phyloP scores from a whole-genome alignment of 2,797 vertebrate species.

The Benthosema pterotum region DNA sequence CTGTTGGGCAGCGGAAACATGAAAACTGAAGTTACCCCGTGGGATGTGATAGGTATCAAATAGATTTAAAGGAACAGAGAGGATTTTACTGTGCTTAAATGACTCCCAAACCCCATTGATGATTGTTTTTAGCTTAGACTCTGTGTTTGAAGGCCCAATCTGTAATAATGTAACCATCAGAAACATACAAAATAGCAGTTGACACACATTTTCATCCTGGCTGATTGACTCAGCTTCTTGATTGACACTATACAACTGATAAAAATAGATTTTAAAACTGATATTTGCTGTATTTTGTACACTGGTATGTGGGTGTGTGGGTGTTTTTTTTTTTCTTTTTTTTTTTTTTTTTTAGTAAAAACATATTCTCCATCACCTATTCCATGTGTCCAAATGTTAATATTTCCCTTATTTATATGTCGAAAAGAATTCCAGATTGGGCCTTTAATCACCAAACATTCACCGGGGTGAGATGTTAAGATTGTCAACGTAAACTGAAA shows the following conservation, averaged over 20 bases:
- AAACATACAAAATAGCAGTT: neutral
- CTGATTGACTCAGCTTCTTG: neutral
- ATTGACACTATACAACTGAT: no score
- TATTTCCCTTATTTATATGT: neutral
- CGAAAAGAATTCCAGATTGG: neutral
- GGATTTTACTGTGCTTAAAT: constrained; percentile 10
- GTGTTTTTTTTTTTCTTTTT: no score
- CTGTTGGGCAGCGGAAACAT: no score
- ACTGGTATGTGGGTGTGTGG: no score
- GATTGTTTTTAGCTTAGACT: neutral
- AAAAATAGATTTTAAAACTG: no score
- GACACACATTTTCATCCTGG: neutral
- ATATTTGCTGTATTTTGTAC: no score
- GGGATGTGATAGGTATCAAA: no score
- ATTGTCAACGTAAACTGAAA: neutral
- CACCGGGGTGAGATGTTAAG: neutral
- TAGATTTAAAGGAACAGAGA: neutral
- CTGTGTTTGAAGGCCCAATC: neutral
- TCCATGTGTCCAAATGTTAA: neutral
- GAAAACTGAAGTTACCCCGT: no score
- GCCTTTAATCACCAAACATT: constrained; percentile 1
- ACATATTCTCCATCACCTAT: neutral
- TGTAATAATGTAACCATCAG: neutral
- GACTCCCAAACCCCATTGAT: neutral
- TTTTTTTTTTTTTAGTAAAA: no score